Base-by-base conservation (phyloP, 2,797 vertebrate genomes). In the Sparus aurata region DNA sequence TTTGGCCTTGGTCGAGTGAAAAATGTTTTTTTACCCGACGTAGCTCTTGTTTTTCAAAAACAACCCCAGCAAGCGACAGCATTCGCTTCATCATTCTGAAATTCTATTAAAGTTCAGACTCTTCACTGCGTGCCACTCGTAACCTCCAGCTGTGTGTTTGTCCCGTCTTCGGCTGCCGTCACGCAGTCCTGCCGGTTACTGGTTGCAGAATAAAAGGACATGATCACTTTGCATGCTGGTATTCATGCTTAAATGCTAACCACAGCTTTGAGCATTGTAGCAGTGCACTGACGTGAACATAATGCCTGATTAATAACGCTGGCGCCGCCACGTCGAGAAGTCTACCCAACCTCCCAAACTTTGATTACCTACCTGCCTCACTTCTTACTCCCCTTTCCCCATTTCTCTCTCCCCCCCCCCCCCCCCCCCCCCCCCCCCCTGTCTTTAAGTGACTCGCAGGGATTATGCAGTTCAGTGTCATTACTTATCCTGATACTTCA, bases 401-500 rank as follows among this genome's bases (percentile, higher is more conserved):
- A n/a, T n/a, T n/a, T n/a, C n/a, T n/a, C n/a, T n/a, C n/a, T n/a
- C 13, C 61, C 69, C 25, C 49, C 30, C 41, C 54, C 62, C 57
- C 13, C 61, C 69, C 25, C 49, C 30, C 41, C 54, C 62, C 11
- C 23, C 2, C 38, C 30, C 30, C 34, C 46, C 78, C 46, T n/a
- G 63, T 60, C 80, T 88, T 86, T 73, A 87, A 83, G 64, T 59
- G 61, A 46, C 80, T 85, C 49, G 13, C 43, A 20, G 45, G 86
- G 80, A 87, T 92, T 89, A 86, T n/a, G 59, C 71, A 59, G 61
- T 69, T 82, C 81, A 34, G 50, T 77, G 63, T 80, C 74, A 79
- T 73, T 57, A 52, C 85, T 86, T 85, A 86, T 83, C 76, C 78
- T 73, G 79, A 91, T 88, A 86, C 88, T 82, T 84, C 54, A 70